A percentile compares a stretch with the other conserved stretches of the same genome.
Evolutionary conservation across 1,140 invertebrate species (phyloP).

Genomic region (Venustaconcha ellipsiformis): DNA sequence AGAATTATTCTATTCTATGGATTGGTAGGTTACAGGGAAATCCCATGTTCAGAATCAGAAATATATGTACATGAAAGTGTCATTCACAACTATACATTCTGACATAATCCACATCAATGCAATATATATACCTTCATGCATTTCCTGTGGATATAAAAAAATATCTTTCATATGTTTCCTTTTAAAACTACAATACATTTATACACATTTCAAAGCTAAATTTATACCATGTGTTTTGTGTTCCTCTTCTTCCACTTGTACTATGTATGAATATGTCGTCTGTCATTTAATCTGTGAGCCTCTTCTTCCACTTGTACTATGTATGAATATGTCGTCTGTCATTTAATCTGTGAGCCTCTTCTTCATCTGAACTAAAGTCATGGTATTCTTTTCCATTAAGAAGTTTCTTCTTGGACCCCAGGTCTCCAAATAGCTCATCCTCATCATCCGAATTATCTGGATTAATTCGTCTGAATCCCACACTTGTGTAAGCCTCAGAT

Average conservation of each 20-base stretch:
- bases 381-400: constrained; percentile 20
- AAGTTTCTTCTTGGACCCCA: constrained; percentile 3
- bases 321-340: neutral
- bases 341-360: constrained; percentile 15
- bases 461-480: constrained; percentile 25
- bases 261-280: neutral
- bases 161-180: no score
- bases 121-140: no score
- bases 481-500: constrained; percentile 13
- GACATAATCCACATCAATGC: no score
- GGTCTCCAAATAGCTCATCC: constrained; percentile 28
- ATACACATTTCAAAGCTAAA: no score
- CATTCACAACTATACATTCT: no score
- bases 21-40: no score
- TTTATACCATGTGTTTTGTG: constrained; percentile 6
- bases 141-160: no score
- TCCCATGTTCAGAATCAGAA: no score
- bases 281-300: constrained; percentile 14
- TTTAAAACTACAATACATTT: no score
- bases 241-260: constrained; percentile 15
- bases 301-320: constrained; percentile 18
- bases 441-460: constrained; percentile 18
- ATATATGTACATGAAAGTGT: no score
- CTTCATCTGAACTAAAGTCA: constrained; percentile 16
- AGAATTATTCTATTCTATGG: no score